Percentiles rank a stretch among this genome's conserved stretches.
Conservation (phyloP, 1,140 invertebrate genomes). For the Bombus superbus region DNA sequence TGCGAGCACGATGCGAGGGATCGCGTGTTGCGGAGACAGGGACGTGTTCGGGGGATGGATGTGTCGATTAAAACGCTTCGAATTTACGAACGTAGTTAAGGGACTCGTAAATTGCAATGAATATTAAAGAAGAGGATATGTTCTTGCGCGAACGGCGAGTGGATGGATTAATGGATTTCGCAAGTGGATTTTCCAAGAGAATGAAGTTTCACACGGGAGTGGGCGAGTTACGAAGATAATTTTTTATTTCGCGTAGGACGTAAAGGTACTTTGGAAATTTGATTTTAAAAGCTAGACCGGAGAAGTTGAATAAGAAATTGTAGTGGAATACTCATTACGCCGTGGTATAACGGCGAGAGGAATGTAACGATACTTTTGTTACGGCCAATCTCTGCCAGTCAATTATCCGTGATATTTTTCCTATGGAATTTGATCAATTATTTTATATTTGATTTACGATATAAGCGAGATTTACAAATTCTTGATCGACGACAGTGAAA, state of each 20-base stretch:
- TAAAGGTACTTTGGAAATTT: background rate
- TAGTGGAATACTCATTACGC: background rate
- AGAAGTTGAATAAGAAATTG: no score
- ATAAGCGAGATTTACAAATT: no score
- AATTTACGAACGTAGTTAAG: background rate
- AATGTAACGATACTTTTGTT: background rate
- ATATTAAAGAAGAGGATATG: background rate
- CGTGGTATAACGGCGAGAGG: background rate
- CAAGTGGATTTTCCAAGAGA: background rate
- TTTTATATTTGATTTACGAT: no score
- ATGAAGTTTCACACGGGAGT: background rate
- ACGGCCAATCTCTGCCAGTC: no score
- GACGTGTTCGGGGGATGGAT: background rate
- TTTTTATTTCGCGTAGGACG: no score
- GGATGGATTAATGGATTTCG: background rate
- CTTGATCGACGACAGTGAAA: no score
- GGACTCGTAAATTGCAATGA: background rate
- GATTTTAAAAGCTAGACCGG: background rate
- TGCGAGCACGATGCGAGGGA: background rate
- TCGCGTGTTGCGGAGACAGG: background rate
- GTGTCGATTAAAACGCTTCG: slow-evolving; percentile 11
- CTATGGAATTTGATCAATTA: no score
- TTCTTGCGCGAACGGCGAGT: background rate
- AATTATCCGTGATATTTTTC: no score
- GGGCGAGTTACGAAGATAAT: no score